These are phyloP conservation scores for Trematomus loennbergii DNA, from an alignment of 2,113 vertebrate species.

Conservation along the genomic window DNA sequence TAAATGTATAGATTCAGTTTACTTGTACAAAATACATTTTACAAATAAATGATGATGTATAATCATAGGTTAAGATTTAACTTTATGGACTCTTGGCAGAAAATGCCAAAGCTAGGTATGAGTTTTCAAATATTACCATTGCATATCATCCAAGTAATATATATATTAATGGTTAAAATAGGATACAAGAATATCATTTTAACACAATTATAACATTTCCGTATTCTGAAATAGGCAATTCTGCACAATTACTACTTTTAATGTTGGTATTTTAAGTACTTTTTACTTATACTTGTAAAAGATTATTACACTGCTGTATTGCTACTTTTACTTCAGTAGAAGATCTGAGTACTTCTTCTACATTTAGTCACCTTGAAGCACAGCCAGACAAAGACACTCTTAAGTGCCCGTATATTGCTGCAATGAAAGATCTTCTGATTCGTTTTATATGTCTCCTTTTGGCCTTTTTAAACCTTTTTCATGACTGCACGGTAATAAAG, in stretches of 20 bases:
- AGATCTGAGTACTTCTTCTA: neutral
- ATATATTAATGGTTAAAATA: neutral
- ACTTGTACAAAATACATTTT: neutral
- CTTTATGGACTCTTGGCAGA: neutral
- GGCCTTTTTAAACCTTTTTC: constrained; percentile 24
- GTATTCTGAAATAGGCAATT: no score
- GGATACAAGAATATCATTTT: neutral
- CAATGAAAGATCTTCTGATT: constrained; percentile 12
- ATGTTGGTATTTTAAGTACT: neutral
- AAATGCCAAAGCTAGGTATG: neutral
- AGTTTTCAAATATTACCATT: neutral
- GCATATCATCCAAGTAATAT: neutral
- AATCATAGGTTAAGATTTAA: neutral
- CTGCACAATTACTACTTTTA: neutral
- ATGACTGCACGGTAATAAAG: constrained; percentile 35
- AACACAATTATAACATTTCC: neutral
- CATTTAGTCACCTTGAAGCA: neutral
- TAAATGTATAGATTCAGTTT: neutral
- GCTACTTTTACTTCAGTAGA: neutral
- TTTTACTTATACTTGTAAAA: neutral
- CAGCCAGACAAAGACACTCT: neutral
- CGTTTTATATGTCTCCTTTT: constrained; percentile 19
- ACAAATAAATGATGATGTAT: neutral
- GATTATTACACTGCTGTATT: neutral
- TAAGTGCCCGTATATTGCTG: neutral